Percentiles rank a stretch among this genome's conserved stretches.
These are phyloP conservation scores for Oophaga pumilio DNA, from an alignment of 2,113 vertebrate genomes.

Conservation along the genomic window DNA sequence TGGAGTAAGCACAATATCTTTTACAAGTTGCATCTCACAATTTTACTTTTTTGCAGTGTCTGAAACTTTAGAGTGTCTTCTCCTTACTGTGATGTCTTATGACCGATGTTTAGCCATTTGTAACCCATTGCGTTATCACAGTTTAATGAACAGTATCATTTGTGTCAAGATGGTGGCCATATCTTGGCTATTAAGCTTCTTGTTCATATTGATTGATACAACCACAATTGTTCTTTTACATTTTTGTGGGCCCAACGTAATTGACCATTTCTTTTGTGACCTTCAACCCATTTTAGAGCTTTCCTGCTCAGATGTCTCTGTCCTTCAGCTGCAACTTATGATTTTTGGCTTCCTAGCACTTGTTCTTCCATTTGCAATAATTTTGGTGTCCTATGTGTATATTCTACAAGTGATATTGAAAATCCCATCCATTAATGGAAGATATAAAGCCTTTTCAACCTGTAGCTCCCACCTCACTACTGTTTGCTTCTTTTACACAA, in stretches of 20 bases:
- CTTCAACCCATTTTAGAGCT: neutral
- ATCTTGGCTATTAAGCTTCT: constrained; percentile 8
- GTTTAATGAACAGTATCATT: neutral
- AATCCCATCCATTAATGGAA: neutral
- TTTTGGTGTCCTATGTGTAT: constrained; percentile 8
- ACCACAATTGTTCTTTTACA: neutral
- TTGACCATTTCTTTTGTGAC: constrained; percentile 51
- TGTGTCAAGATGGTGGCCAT: neutral
- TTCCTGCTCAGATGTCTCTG: constrained; percentile 21
- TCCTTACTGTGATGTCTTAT: constrained; percentile 40
- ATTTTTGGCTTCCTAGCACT: neutral
- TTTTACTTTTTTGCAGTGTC: constrained; percentile 1
- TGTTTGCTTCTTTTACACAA: constrained; percentile 4
- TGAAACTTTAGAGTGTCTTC: constrained; percentile 21
- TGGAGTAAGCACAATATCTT: neutral
- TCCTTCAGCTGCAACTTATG: neutral
- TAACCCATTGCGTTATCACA: constrained; percentile 5
- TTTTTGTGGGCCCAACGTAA: constrained; percentile 26
- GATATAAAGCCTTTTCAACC: constrained; percentile 48
- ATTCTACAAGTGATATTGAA: constrained; percentile 10
- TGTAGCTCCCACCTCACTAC: constrained; percentile 42
- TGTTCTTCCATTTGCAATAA: neutral
- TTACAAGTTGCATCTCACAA: constrained; percentile 12
- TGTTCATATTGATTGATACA: neutral
- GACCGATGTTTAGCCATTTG: constrained; percentile 44